Evolutionary conservation across 2,888 invertebrate genomes (phyloP).

Genomic region (Oxyteleia sp.): DNA sequence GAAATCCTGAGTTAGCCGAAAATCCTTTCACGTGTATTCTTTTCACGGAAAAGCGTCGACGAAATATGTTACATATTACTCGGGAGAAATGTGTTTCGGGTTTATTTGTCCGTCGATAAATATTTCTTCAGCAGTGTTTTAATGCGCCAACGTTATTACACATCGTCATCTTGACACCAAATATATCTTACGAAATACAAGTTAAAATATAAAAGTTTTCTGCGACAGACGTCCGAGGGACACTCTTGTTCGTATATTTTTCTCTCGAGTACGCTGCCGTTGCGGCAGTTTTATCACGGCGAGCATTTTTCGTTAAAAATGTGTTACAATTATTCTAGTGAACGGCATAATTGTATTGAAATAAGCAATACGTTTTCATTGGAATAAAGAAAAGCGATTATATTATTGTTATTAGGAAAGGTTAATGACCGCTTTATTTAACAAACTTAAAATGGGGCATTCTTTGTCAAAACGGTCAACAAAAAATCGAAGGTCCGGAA

Average conservation of each 20-base stretch:
- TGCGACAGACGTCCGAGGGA: not conserved
- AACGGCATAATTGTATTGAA: too few relatives aligned
- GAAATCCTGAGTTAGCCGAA: conserved; percentile 6
- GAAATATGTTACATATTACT: conserved; percentile 24
- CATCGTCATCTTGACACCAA: conserved; percentile 17
- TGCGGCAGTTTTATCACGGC: conserved; percentile 9
- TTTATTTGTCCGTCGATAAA: not conserved
- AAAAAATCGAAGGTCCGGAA: too few relatives aligned
- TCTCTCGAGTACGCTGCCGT: not conserved
- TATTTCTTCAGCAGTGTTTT: conserved; percentile 20
- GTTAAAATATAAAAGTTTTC: conserved; percentile 17
- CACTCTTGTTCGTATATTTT: not conserved
- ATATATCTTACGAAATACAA: conserved; percentile 17
- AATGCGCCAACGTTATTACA: conserved; percentile 20
- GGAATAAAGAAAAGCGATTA: too few relatives aligned
- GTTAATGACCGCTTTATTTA: too few relatives aligned
- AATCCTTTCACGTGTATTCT: conserved; percentile 28
- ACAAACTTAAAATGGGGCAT: too few relatives aligned
- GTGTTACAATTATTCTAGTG: too few relatives aligned
- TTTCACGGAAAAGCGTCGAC: conserved; percentile 8
- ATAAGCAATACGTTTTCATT: too few relatives aligned
- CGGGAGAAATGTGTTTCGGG: not conserved
- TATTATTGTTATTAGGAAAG: too few relatives aligned
- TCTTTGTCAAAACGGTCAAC: too few relatives aligned
- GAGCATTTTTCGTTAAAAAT: not conserved